These are phyloP conservation scores for Chauna torquata DNA, from an alignment of 2,113 vertebrate species.

Conservation along the genomic window DNA sequence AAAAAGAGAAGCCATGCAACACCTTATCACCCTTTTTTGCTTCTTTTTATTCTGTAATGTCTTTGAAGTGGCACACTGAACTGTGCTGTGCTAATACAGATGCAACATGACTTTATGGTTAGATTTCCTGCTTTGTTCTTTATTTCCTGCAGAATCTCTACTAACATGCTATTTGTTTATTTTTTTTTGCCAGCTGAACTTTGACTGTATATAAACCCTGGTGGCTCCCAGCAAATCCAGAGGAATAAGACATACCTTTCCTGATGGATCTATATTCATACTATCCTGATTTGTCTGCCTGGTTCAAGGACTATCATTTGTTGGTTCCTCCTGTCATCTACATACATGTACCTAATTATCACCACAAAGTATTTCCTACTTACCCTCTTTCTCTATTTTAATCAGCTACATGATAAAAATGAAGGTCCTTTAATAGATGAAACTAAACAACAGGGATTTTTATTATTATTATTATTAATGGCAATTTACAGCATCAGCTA, in stretches of 20 bases:
- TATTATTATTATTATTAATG: neutral
- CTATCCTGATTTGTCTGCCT: neutral
- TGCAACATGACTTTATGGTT: too few species aligned
- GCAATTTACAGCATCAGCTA: neutral
- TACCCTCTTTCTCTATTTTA: neutral
- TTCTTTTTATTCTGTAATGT: neutral
- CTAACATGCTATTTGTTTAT: neutral
- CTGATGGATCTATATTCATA: neutral
- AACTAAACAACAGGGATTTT: neutral
- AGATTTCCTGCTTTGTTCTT: neutral
- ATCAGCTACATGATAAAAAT: neutral
- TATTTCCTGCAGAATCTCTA: neutral
- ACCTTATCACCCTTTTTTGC: neutral
- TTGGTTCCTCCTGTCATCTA: neutral
- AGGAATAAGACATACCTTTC: neutral
- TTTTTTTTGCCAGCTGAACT: neutral
- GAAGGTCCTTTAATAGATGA: neutral
- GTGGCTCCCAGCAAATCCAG: neutral
- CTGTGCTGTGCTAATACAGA: neutral
- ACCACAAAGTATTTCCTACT: neutral
- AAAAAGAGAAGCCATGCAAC: neutral
- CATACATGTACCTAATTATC: accelerated
- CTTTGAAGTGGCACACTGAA: neutral
- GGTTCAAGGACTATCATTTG: neutral
- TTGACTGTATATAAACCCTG: neutral